phyloP scores from a whole-genome alignment of 2,888 invertebrate genomes.

The Drosophila affinis region DNA sequence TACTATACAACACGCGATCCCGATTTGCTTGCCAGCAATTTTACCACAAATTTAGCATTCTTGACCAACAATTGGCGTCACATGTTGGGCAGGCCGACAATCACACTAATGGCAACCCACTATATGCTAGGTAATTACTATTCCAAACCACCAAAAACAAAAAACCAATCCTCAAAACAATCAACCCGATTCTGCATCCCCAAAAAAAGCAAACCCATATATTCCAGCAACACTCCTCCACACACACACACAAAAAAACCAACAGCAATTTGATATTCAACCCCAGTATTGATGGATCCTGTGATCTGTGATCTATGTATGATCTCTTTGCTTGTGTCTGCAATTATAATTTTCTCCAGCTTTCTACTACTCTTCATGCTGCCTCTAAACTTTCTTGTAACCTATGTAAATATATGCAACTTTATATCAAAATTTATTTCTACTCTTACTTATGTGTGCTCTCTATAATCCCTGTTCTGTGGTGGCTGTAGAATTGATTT shows the following conservation, averaged over 20 bases:
- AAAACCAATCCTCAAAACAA: slow-evolving; percentile 5
- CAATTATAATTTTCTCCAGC: slow-evolving; percentile 25
- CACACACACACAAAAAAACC: slow-evolving; percentile 28
- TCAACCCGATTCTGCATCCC: slow-evolving; percentile 33
- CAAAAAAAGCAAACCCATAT: slow-evolving; percentile 3
- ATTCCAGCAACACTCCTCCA: slow-evolving; percentile 6
- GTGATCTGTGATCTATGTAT: slow-evolving; percentile 5
- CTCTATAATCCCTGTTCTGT: neutral
- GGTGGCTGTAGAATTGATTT: neutral
- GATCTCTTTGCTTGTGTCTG: slow-evolving; percentile 19
- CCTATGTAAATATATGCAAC: neutral
- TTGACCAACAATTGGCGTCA: slow-evolving; percentile 98
- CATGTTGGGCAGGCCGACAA: slow-evolving; percentile 97
- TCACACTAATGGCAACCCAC: slow-evolving; percentile 94
- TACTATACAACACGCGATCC: slow-evolving; percentile 99
- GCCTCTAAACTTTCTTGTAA: slow-evolving; percentile 4
- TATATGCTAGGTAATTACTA: slow-evolving; percentile 91
- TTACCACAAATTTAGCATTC: slow-evolving; percentile 96
- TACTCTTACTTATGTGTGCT: neutral
- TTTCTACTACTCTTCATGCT: slow-evolving; percentile 1
- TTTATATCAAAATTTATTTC: neutral
- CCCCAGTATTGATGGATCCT: neutral
- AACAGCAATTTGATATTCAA: neutral
- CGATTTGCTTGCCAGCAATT: slow-evolving; percentile 96
- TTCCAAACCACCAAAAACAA: slow-evolving; percentile 8